Evolutionary conservation across 2,797 vertebrate species (phyloP).

Genomic region (Neosalanx taihuensis): DNA sequence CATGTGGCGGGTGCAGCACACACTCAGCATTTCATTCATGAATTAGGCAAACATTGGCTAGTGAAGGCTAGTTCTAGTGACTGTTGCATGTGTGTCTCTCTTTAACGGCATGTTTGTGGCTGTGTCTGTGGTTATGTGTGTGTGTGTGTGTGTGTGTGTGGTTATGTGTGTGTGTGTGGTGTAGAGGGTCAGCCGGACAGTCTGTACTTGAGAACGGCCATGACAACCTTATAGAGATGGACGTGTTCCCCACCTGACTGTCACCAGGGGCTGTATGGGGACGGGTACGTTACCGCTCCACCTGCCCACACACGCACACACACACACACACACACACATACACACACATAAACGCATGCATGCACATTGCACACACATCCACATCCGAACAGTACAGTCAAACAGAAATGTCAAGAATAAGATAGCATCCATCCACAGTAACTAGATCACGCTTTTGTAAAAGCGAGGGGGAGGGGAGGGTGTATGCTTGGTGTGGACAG

Average conservation of each 20-base stretch:
- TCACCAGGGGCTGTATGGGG: slow-evolving; percentile 72
- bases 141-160: slow-evolving; percentile 3
- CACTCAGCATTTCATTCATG: too few relatives aligned
- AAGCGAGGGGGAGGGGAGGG: too few relatives aligned
- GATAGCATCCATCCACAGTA: too few relatives aligned
- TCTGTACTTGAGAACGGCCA: slow-evolving; percentile 78
- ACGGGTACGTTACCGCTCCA: slow-evolving; percentile 66
- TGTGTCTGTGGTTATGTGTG: background rate
- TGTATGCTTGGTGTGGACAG: too few relatives aligned
- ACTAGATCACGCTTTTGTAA: too few relatives aligned
- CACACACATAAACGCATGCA: background rate
- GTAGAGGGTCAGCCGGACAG: slow-evolving; percentile 80
- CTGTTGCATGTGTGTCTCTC: too few relatives aligned
- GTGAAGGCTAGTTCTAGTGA: too few relatives aligned
- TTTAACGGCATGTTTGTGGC: too few relatives aligned
- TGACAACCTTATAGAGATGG: slow-evolving; percentile 81
- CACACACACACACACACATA: slow-evolving; percentile 7
- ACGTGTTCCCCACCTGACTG: slow-evolving; percentile 77
- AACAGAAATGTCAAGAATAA: background rate
- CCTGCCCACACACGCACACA: slow-evolving; percentile 3
- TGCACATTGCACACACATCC: background rate
- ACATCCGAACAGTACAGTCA: background rate
- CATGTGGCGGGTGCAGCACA: too few relatives aligned
- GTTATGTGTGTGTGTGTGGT: slow-evolving; percentile 6
- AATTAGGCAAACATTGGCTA: too few relatives aligned